Base-by-base conservation (phyloP, 2,888 invertebrate genomes). In the Agrochola circellaris region DNA sequence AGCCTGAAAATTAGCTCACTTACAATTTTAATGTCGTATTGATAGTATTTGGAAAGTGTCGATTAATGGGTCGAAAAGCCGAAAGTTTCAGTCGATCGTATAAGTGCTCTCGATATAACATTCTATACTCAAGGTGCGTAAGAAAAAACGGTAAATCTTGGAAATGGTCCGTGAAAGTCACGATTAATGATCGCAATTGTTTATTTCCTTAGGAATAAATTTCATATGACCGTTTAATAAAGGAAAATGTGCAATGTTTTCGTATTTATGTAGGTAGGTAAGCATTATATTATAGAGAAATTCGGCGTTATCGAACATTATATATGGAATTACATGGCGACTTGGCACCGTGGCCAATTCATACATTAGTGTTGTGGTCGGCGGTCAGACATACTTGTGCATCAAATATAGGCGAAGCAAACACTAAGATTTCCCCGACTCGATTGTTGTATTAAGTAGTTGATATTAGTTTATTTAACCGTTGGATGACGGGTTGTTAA, bases 141-240 rank as follows among this genome's bases (percentile, higher is more conserved):
- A 62, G 38, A 68, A 48, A 72, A 77, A 72, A 62, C 69, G 23
- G 61, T 85, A 76, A 76, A 86, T 86, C 81, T 62, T 76, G 62
- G 30, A 66, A 88, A 87, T 79, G 81, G 79, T 71, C 62, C 70
- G 85, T 84, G 77, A 77, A 81, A 84, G 64, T 68, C 66, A 74
- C 73, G 71, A 86, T 86, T 79, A 86, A 70, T 77, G 80, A 69
- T 54, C 42, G 34, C 71, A 69, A 72, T 77, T 84, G 70, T 77
- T 84, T 84, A 68, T 69, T 75, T 74, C 45, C 68, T 77, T 61
- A 13, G 38, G 42, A 64, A 74, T 83, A 38, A 74, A 72, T 73
- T 64, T 48, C 34, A 62, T 64, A 58, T 72, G 74, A 62, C 58
- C 45, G 62, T 75, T 70, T 64, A 62, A 62, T 69, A 73, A 71